Evolutionary conservation across 2,888 invertebrate species (phyloP).

Genomic region (Seira sanloemensis): DNA sequence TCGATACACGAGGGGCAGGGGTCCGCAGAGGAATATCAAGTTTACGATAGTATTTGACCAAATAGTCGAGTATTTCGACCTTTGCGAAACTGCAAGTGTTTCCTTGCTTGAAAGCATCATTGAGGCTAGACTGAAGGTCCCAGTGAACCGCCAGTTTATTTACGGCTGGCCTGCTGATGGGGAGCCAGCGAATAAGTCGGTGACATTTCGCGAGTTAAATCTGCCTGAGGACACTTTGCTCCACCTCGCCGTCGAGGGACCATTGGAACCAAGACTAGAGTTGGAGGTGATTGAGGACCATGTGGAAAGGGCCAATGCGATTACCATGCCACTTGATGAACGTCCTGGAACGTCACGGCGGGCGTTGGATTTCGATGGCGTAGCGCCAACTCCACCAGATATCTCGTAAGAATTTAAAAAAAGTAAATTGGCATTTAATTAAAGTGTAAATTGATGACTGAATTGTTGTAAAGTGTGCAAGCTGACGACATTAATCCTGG

Average conservation of each 20-base stretch:
- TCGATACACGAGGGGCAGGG: no score
- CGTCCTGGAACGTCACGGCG: background rate
- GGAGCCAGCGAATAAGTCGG: background rate
- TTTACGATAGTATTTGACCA: slow-evolving; percentile 1
- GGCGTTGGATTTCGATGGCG: no score
- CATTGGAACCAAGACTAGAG: background rate
- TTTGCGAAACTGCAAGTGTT: background rate
- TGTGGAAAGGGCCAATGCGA: background rate
- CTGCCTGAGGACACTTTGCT: background rate
- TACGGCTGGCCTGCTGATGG: slow-evolving; percentile 37
- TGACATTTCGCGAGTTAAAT: slow-evolving; percentile 9
- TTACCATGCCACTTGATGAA: slow-evolving; percentile 6
- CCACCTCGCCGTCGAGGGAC: slow-evolving; percentile 6
- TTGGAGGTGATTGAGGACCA: no score
- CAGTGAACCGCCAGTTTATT: background rate
- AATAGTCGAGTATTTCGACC: background rate
- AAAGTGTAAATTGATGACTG: background rate
- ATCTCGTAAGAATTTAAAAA: no score
- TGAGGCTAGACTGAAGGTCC: slow-evolving; percentile 4
- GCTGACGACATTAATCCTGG: no score
- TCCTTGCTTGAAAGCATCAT: background rate
- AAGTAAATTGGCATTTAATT: background rate
- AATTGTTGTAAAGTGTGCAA: no score
- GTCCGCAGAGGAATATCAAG: background rate
- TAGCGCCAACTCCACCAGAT: background rate